Base-by-base conservation (phyloP, 2,888 invertebrate species). In the Fragum whitleyi region DNA sequence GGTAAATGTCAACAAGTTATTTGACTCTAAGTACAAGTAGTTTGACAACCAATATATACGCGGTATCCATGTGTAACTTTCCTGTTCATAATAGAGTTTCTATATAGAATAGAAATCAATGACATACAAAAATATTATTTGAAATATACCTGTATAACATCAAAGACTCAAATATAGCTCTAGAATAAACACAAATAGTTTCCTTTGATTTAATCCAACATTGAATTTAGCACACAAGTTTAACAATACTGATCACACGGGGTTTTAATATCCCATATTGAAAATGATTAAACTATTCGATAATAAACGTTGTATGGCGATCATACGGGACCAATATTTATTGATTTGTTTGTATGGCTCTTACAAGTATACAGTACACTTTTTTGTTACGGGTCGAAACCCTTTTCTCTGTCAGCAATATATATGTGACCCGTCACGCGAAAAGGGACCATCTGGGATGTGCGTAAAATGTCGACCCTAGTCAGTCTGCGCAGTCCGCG, bases 261-360 rank as follows among this genome's bases (percentile, higher is more conserved):
- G 47, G 26, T 57, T 53, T 26, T 57, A 57, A 57, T 57, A 57
- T 26, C 23, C 57, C 23, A 57, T n/a, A 57, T 26, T 57, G 26
- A 57, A 57, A 26, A 57, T 23, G 47, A 57, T 57, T 57, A 23
- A 57, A n/a, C 57, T 23, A 23, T 57, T 57, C 57, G 19, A n/a
- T n/a, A 57, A 47, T n/a, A 47, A 47, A 47, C 47, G 7, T 47
- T 47, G 47, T 47, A 47, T 14, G 47, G 47, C 47, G 47, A 47
- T 26, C 28, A 26, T 26, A 26, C 14, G 57, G 57, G 26, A 57
- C 32, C 32, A 28, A 39, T 65, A 32, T 65, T 42, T 42, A 65
- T 65, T 26, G 65, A 65, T 65, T 65, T 65, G 65, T 65, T 65
- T 65, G n/a, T n/a, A 65, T 57, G 3, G 2, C 21, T 26, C n/a